Base-by-base conservation (phyloP, 2,888 invertebrate species). In the Clanis bilineata region DNA sequence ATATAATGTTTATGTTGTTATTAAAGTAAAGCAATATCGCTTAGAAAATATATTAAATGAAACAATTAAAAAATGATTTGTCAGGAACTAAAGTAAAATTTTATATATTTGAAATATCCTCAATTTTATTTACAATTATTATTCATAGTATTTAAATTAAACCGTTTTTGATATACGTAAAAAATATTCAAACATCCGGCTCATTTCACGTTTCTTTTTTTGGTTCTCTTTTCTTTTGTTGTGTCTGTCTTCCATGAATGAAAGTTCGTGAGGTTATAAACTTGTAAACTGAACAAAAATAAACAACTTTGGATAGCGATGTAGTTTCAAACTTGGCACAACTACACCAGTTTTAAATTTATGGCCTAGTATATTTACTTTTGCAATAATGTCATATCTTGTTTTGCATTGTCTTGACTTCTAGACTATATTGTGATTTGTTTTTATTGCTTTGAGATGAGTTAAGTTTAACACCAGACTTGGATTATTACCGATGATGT, bases 201-300 rank as follows among this genome's bases (percentile, higher is more conserved):
- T 47, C 47, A 28, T 6, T 18, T 21, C 10, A 28, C 32, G 28
- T 51, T 51, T 32, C 32, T 51, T 51, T 51, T 28, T 15, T 32
- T 10, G 18, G 15, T 10, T 0, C 32, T 51, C 9, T 51, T 51
- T 51, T 15, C 32, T 51, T 51, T 51, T 32, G 32, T 51, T 28
- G 3, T 28, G 51, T 51, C 51, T 51, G 44, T 10, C 43, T 43
- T 44, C 51, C 32, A 51, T 51, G 51, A 51, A 51, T 51, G 51
- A 51, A 51, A 51, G 12, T 44, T 22, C 44, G 44, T 44, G 44
- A 18, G 32, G 32, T 51, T 51, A 51, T 51, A 51, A 32, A 51
- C 18, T 51, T 51, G 32, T 51, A 51, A 32, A 51, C 18, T 51
- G 18, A 51, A 51, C 32, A 21, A 51, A 51, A 51, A 15, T 15